Conservation (phyloP, 2,113 vertebrate species). For the Emberiza fucata region DNA sequence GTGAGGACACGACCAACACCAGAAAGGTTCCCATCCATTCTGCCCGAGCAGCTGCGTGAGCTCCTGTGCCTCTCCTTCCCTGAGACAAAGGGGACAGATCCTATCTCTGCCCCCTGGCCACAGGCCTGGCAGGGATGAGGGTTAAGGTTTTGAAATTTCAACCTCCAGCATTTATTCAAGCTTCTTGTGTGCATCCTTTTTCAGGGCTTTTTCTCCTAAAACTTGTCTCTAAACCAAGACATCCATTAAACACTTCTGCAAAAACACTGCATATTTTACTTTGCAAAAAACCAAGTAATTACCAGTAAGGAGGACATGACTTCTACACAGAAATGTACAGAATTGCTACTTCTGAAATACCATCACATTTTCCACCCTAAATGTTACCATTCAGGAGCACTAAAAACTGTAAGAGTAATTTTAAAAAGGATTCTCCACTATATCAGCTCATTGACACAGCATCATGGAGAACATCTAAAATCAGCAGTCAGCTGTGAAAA, state of each 20-base stretch:
- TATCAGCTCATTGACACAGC: background rate
- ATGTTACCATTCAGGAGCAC: background rate
- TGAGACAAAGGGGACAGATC: background rate
- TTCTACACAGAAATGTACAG: background rate
- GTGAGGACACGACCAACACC: background rate
- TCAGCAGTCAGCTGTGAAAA: background rate
- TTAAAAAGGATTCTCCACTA: background rate
- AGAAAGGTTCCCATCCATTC: background rate
- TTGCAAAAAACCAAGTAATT: background rate
- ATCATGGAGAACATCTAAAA: background rate
- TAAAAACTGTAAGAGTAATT: conserved; percentile 1
- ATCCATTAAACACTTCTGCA: background rate
- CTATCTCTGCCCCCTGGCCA: background rate
- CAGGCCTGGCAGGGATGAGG: too few relatives aligned
- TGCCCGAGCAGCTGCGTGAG: rapidly evolving
- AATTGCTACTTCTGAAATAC: background rate
- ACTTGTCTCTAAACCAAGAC: background rate
- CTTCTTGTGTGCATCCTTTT: background rate
- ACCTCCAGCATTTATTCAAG: background rate
- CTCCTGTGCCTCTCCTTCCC: background rate
- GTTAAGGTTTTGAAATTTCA: background rate
- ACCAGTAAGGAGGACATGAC: background rate
- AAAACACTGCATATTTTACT: background rate
- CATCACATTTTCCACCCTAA: background rate
- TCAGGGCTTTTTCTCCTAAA: background rate